A percentile compares a stretch with the other conserved stretches of the same genome.
Conservation (phyloP, 2,113 vertebrate species). For the Anhinga anhinga region DNA sequence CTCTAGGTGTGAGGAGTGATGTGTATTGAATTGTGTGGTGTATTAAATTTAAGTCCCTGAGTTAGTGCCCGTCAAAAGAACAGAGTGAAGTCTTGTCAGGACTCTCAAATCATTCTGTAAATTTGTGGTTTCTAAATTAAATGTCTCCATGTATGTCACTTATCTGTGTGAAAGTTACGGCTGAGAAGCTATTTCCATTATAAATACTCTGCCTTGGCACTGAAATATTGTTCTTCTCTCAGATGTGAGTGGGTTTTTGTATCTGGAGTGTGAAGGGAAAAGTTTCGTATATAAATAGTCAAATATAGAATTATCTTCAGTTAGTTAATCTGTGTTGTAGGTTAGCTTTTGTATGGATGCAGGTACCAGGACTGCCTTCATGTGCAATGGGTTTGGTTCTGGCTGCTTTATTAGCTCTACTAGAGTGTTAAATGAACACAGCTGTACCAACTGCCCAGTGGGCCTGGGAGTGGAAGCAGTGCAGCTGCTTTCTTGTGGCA, state of each 20-base stretch:
- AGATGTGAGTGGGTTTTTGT: slow-evolving; percentile 24
- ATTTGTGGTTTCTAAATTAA: slow-evolving; percentile 1
- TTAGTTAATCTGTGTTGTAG: background rate
- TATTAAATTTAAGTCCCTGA: background rate
- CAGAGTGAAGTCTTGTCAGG: slow-evolving; percentile 3
- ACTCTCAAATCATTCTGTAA: background rate
- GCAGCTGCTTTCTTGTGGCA: background rate
- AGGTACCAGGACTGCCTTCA: background rate
- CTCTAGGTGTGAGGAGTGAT: background rate
- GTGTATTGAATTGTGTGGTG: background rate
- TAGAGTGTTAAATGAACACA: rapidly evolving
- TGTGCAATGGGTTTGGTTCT: background rate
- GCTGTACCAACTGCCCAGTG: rapidly evolving
- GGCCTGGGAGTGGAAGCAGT: background rate
- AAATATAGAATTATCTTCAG: background rate
- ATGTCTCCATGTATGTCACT: background rate
- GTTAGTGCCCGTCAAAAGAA: background rate
- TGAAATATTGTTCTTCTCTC: background rate
- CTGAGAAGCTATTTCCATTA: background rate
- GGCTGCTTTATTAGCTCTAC: background rate
- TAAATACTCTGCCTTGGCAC: slow-evolving; percentile 7
- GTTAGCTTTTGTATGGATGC: background rate
- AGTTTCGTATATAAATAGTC: background rate
- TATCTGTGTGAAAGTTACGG: background rate
- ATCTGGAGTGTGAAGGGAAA: slow-evolving; percentile 11